Evolutionary conservation across 1,140 invertebrate genomes (phyloP).

Genomic region (Scaptomyza hsui): DNA sequence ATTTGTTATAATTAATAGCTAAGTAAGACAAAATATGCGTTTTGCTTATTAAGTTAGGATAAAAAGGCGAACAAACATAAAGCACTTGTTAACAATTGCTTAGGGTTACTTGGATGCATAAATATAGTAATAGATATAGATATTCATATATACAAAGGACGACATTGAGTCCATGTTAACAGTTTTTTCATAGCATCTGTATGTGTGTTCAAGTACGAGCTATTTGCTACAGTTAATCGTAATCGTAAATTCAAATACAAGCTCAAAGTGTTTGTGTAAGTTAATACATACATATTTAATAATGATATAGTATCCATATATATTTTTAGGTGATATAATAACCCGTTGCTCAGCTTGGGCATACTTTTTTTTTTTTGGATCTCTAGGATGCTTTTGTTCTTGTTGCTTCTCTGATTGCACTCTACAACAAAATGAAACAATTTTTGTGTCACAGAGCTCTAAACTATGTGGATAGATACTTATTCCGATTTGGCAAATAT

Average conservation of each 20-base stretch:
- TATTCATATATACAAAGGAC: constrained; percentile 44
- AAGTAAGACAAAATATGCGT: constrained; percentile 31
- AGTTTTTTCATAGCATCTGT: constrained; percentile 36
- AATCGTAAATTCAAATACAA: constrained; percentile 73
- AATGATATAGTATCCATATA: constrained; percentile 53
- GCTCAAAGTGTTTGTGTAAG: constrained; percentile 59
- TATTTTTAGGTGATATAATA: constrained; percentile 32
- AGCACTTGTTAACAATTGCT: constrained; percentile 78
- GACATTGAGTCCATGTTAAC: constrained; percentile 62
- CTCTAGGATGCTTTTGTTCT: constrained; percentile 27
- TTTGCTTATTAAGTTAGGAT: constrained; percentile 55
- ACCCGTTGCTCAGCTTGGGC: constrained; percentile 60
- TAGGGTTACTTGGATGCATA: constrained; percentile 50
- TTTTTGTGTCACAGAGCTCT: constrained; percentile 16
- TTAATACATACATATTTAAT: constrained; percentile 35
- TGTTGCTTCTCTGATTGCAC: constrained; percentile 21
- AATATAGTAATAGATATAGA: constrained; percentile 25
- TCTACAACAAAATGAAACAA: constrained; percentile 29
- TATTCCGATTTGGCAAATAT: background rate
- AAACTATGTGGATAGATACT: background rate
- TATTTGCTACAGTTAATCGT: constrained; percentile 58
- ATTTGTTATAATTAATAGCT: constrained; percentile 41
- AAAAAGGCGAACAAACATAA: constrained; percentile 67
- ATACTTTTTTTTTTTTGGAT: constrained; percentile 39
- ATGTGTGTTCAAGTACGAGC: constrained; percentile 20